Conservation (phyloP, 2,888 invertebrate genomes). For the Agrenia bidenticulata region DNA sequence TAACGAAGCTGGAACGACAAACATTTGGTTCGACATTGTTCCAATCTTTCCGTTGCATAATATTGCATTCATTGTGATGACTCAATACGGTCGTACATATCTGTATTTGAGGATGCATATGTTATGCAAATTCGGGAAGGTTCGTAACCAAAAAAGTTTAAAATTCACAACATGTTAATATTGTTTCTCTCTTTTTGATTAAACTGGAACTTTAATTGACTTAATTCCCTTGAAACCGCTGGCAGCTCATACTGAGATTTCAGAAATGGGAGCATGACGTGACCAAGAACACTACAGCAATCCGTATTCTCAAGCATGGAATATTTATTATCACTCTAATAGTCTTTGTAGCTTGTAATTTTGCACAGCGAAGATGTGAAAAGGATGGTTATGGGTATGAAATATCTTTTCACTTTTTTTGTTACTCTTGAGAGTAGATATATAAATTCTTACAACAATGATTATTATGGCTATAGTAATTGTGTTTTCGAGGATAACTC, state of each 20-base stretch:
- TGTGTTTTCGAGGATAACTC: background rate
- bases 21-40: conserved; percentile 22
- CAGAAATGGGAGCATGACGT: conserved; percentile 31
- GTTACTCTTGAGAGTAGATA: background rate
- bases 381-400: background rate
- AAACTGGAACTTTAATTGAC: too few species aligned
- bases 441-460: background rate
- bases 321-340: conserved; percentile 25
- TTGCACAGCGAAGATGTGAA: conserved; percentile 18
- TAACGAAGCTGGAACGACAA: conserved; percentile 10
- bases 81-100: background rate
- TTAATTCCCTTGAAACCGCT: too few species aligned
- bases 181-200: too few species aligned
- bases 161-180: too few species aligned
- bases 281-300: conserved; percentile 14
- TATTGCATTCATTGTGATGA: background rate
- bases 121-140: conserved; percentile 14
- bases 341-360: conserved; percentile 18
- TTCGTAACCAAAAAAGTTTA: background rate
- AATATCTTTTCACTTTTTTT: background rate
- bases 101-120: conserved; percentile 16
- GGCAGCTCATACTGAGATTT: conserved; percentile 23
- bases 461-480: background rate
- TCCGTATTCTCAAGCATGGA: conserved; percentile 28
- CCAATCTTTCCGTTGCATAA: conserved; percentile 28